phyloP scores from a whole-genome alignment of 2,888 invertebrate species.

The Alsophila aescularia region DNA sequence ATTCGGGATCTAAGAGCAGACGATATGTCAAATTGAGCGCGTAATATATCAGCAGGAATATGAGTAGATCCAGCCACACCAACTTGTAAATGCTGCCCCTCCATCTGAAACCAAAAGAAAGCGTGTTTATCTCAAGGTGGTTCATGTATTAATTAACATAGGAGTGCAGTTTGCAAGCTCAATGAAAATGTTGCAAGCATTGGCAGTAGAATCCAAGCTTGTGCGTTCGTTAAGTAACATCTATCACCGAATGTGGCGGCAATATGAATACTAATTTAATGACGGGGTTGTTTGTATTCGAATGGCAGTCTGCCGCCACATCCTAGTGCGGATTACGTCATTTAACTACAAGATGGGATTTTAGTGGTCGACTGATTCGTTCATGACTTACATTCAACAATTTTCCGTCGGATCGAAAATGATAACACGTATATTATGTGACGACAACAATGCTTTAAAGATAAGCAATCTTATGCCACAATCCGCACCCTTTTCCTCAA shows the following conservation, averaged over 20 bases:
- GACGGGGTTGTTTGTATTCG: slow-evolving; percentile 46
- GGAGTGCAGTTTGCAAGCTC: slow-evolving; percentile 11
- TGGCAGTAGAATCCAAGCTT: slow-evolving; percentile 10
- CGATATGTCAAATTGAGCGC: slow-evolving; percentile 91
- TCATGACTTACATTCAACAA: slow-evolving; percentile 29
- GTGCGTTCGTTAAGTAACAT: slow-evolving; percentile 1
- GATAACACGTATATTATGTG: slow-evolving; percentile 21
- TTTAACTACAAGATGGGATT: slow-evolving; percentile 26
- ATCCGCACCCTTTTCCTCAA: background rate
- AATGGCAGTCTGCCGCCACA: slow-evolving; percentile 47
- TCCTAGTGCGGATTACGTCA: slow-evolving; percentile 50
- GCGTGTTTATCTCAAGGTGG: slow-evolving; percentile 16
- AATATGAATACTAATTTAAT: slow-evolving; percentile 46
- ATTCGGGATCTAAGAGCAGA: slow-evolving; percentile 86
- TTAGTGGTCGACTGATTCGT: slow-evolving; percentile 20
- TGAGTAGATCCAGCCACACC: slow-evolving; percentile 94
- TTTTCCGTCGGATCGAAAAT: slow-evolving; percentile 16
- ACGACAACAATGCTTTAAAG: background rate
- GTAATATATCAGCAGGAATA: slow-evolving; percentile 92
- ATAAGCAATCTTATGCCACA: background rate
- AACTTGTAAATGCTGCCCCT: slow-evolving; percentile 97
- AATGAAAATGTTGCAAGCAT: slow-evolving; percentile 19
- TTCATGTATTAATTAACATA: slow-evolving; percentile 14
- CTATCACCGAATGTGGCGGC: slow-evolving; percentile 9
- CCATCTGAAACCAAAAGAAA: slow-evolving; percentile 88